Evolutionary conservation across 2,888 invertebrate species (phyloP), one percentile per base, ranked within the genome.

Genomic region (Diarsia rubi): DNA sequence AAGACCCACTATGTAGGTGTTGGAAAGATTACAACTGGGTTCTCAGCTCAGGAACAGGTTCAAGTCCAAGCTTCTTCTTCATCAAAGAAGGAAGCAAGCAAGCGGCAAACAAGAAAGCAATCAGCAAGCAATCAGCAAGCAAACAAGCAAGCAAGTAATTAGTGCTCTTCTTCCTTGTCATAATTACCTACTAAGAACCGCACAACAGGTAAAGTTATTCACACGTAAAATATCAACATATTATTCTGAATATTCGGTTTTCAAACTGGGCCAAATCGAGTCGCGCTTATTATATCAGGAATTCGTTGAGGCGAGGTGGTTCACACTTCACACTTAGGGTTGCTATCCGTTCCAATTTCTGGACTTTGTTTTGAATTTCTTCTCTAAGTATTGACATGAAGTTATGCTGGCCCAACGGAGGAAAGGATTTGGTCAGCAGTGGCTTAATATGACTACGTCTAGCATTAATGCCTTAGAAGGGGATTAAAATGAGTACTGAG

Each of bases 211-310:
- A n/a, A 73, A 16, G 5, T 21, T 42, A 49, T 73, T 57, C 16
- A 47, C 3, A 0, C 59, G 27, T 59, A 19, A 19, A 31, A 19
- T 57, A 2, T 2, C 45, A 37, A 42, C 52, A 47, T 68, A 45
- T 69, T 68, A 45, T 69, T 47, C 47, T 5, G 5, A 69, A 69
- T 67, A 63, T 47, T 5, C 16, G 11, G 24, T 63, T 9, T 14
- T 21, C 19, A 31, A 63, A 69, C 27, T 31, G n/a, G 37, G 14
- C 19, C n/a, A 9, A 27, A 75, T 27, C 1, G n/a, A 63, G n/a
- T 54, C 21, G 42, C 21, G 27, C 31, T 31, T 57, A 69, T 69
- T 70, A 19, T 21, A 59, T 64, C 47, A 64, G 24, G 14, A 24
- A 69, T 75, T 64, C 42, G 21, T 45, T 27, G 24, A 44, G n/a